These are phyloP conservation scores for Saguinus midas DNA, from an alignment of 2,113 vertebrate genomes.

Conservation along the genomic window DNA sequence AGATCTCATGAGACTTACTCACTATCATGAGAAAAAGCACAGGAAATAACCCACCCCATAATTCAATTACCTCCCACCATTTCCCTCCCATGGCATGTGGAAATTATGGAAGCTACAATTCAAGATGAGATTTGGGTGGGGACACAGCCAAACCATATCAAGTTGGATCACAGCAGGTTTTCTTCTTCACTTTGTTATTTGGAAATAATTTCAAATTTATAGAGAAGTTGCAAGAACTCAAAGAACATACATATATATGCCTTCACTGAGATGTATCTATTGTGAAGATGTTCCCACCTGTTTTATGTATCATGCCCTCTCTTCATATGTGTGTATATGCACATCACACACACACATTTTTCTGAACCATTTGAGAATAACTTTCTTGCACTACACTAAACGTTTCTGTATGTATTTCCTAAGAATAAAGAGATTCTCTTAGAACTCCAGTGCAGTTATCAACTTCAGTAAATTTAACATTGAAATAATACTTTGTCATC, in stretches of 20 bases:
- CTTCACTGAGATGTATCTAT: background rate
- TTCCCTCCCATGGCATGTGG: too few relatives aligned
- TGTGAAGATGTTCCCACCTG: background rate
- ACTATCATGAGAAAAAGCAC: too few relatives aligned
- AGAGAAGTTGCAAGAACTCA: background rate
- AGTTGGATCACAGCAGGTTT: background rate
- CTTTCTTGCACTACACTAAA: background rate
- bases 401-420: background rate
- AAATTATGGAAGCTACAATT: too few relatives aligned
- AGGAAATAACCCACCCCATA: too few relatives aligned
- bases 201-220: background rate
- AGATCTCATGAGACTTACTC: too few relatives aligned
- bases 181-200: background rate
- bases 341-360: background rate
- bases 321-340: fast-evolving
- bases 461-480: background rate
- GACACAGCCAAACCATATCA: too few relatives aligned
- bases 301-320: background rate
- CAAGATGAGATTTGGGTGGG: too few relatives aligned
- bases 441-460: background rate
- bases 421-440: background rate
- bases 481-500: background rate
- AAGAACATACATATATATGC: background rate
- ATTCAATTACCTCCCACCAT: too few relatives aligned
- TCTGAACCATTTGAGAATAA: background rate